Conservation (phyloP, 2,888 invertebrate genomes). For the Esperia sulphurella region DNA sequence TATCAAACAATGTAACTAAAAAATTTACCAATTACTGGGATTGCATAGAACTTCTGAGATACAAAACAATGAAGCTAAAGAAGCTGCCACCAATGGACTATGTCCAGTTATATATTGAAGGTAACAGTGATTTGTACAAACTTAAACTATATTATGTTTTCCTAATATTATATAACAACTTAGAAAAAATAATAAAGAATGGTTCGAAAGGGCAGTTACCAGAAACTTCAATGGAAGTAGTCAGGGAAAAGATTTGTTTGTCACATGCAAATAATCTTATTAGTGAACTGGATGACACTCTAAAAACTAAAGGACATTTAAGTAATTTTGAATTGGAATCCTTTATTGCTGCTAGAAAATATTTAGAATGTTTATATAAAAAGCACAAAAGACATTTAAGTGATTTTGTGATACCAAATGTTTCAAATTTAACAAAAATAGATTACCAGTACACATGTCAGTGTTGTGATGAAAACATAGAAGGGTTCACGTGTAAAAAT, state of each 20-base stretch:
- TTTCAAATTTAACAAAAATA: conserved; percentile 17
- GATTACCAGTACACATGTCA: conserved; percentile 43
- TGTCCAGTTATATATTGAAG: conserved; percentile 32
- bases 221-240: conserved; percentile 36
- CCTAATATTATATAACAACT: conserved; percentile 31
- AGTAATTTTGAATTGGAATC: conserved; percentile 34
- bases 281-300: conserved; percentile 26
- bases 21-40: conserved; percentile 52
- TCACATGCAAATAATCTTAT: conserved; percentile 39
- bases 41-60: conserved; percentile 50
- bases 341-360: conserved; percentile 39
- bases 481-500: conserved; percentile 44
- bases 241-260: conserved; percentile 50
- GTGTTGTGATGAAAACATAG: conserved; percentile 49
- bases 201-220: conserved; percentile 28
- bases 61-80: conserved; percentile 46
- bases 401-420: conserved; percentile 26
- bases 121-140: conserved; percentile 39
- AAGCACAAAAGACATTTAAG: conserved; percentile 34
- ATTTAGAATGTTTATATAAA: conserved; percentile 42
- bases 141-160: conserved; percentile 54
- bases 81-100: conserved; percentile 41
- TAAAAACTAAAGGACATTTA: conserved; percentile 19
- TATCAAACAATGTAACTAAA: conserved; percentile 45
- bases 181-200: conserved; percentile 34